Evolutionary conservation across 2,797 vertebrate genomes (phyloP).

Genomic region (Apodemus agrarius): DNA sequence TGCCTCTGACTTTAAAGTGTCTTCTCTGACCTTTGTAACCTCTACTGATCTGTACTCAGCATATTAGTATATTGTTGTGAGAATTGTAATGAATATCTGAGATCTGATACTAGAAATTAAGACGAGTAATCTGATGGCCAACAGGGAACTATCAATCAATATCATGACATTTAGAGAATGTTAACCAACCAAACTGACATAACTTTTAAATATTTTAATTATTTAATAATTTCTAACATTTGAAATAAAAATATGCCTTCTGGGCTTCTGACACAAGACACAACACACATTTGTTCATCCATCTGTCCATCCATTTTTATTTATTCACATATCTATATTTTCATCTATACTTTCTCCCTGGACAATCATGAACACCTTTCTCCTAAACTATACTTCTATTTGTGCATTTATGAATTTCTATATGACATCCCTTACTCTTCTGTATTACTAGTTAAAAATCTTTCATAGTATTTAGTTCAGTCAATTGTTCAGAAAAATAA

Average conservation of each 20-base stretch:
- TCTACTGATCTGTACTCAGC: neutral
- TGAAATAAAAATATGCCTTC: neutral
- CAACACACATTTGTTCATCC: neutral
- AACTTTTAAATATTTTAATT: neutral
- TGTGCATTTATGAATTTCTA: neutral
- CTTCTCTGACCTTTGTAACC: neutral
- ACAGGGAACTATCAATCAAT: neutral
- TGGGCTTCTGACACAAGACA: neutral
- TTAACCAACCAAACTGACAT: neutral
- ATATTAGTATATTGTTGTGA: neutral
- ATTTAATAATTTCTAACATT: neutral
- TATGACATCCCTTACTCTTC: neutral
- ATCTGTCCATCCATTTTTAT: neutral
- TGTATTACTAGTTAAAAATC: neutral
- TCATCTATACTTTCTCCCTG: neutral
- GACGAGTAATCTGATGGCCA: neutral
- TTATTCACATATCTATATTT: neutral
- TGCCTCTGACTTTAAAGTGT: neutral
- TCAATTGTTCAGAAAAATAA: neutral
- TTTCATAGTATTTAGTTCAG: neutral
- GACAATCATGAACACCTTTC: neutral
- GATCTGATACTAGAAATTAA: neutral
- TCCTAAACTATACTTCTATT: neutral
- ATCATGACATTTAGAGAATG: neutral
- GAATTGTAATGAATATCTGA: neutral